These are phyloP conservation scores for Drosophila arawakana DNA, from an alignment of 1,140 invertebrate genomes.

Conservation along the genomic window DNA sequence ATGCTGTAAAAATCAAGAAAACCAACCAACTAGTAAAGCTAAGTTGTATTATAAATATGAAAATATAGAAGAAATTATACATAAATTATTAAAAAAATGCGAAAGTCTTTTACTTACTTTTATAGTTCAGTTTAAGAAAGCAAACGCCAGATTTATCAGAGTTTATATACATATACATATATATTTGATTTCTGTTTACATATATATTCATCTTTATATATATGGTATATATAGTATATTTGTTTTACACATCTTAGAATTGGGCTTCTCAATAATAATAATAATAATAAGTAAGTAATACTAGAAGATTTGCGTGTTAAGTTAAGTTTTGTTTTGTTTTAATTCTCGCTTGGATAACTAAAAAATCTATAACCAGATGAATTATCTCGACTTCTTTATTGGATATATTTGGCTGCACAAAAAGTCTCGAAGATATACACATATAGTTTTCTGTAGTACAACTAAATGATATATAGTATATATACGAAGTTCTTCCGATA, in stretches of 20 bases:
- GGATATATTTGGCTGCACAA: constrained; percentile 42
- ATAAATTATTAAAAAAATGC: constrained; percentile 57
- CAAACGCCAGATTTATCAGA: constrained; percentile 1
- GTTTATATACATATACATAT: constrained; percentile 36
- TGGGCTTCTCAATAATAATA: constrained; percentile 44
- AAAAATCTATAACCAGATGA: constrained; percentile 23
- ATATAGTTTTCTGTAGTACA: constrained; percentile 2
- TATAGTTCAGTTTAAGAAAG: not conserved
- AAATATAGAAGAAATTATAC: constrained; percentile 76
- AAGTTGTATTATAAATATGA: constrained; percentile 70
- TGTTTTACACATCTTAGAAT: constrained; percentile 55
- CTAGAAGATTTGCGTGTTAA: constrained; percentile 47
- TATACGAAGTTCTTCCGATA: not conserved
- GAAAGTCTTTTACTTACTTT: constrained; percentile 31
- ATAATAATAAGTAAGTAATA: constrained; percentile 41
- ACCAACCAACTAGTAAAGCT: constrained; percentile 57
- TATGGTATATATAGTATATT: constrained; percentile 31
- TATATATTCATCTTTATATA: constrained; percentile 24
- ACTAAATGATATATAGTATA: constrained; percentile 8
- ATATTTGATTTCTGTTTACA: constrained; percentile 26
- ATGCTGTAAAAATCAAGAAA: constrained; percentile 50
- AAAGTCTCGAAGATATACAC: constrained; percentile 10
- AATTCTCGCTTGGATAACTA: constrained; percentile 12
- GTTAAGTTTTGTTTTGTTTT: constrained; percentile 20
- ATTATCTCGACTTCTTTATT: constrained; percentile 22